Evolutionary conservation across 2,888 invertebrate genomes (phyloP).

Genomic region (Brachyptera risi): DNA sequence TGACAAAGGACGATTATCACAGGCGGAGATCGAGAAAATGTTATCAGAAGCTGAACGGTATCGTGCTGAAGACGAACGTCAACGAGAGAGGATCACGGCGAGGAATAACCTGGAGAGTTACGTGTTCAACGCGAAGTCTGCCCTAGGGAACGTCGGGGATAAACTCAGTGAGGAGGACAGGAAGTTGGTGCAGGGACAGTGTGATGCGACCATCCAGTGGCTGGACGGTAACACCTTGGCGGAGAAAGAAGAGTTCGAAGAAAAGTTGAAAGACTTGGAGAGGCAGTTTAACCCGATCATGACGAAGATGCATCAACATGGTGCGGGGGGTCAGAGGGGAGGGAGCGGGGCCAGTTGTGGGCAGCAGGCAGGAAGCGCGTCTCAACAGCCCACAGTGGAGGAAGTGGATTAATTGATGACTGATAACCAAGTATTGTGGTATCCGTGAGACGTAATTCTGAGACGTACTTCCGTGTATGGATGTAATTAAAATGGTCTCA

Average conservation of each 20-base stretch:
- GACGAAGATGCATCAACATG: slow-evolving; percentile 40
- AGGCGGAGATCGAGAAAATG: slow-evolving; percentile 79
- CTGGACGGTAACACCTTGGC: slow-evolving; percentile 63
- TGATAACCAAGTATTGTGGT: no score
- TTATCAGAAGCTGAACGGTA: no score
- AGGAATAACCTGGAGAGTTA: no score
- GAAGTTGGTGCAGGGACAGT: slow-evolving; percentile 46
- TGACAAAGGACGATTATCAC: slow-evolving; percentile 74
- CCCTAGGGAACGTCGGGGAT: slow-evolving; percentile 41
- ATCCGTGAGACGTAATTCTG: no score
- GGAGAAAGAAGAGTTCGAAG: slow-evolving; percentile 61
- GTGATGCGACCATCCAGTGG: slow-evolving; percentile 64
- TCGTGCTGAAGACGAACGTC: slow-evolving; percentile 67
- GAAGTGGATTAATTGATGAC: slow-evolving; percentile 49
- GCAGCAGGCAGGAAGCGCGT: slow-evolving; percentile 42
- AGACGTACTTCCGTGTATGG: no score
- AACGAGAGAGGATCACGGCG: slow-evolving; percentile 43
- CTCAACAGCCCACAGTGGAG: slow-evolving; percentile 47
- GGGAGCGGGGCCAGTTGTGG: slow-evolving; percentile 37
- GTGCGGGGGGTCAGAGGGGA: slow-evolving; percentile 31
- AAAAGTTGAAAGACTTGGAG: slow-evolving; percentile 57
- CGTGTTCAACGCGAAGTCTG: slow-evolving; percentile 43
- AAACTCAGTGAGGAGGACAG: slow-evolving; percentile 44
- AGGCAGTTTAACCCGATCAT: slow-evolving; percentile 50
- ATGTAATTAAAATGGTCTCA: no score